Base-by-base conservation (phyloP, 2,888 invertebrate species). In the Galerucella nymphaeae region DNA sequence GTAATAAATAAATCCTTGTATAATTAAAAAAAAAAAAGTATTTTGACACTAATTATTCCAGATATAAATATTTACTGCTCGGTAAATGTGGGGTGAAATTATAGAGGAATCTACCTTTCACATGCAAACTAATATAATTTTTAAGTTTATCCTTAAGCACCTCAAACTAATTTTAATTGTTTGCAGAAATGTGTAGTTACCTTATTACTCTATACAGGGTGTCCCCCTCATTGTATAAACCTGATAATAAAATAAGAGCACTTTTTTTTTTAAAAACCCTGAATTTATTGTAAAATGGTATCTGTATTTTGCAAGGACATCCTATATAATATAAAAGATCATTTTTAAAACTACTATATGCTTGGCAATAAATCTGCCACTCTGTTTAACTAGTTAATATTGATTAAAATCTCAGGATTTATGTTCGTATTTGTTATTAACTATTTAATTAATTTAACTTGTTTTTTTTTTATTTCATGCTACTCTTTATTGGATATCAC, bases 1-100 rank as follows among this genome's bases (percentile, higher is more conserved):
- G 50, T 23, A 55, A 57, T 30, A 30, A 30, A 41, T 66, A 66
- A 66, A 66, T 66, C 66, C n/a, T n/a, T 42, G 57, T 42, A 16
- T 66, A 66, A 66, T 66, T 66, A 66, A 20, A 66, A 63, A 14
- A 66, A 63, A 14, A 16, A 45, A 45, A 18, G 62, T 66, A 66
- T 55, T 38, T 55, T 57, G 57, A 55, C 42, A 48, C 13, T 66
- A 42, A 66, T 63, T 63, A 45, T n/a, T 57, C 23, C 2, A 23
- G 14, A 13, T 57, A 20, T 63, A 63, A 11, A 45, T 45, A 45
- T 18, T 20, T 57, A 20, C 57, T 57, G 20, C 14, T 14, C n/a
- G 14, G 48, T 48, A n/a, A 48, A 48, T 48, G n/a, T 48, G 48
- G 48, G 48, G 48, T 48, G 48, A 48, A 48, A 48, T 1, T 6